Base-by-base conservation (phyloP, 1,140 invertebrate genomes). In the Rhagoletis zephyria region DNA sequence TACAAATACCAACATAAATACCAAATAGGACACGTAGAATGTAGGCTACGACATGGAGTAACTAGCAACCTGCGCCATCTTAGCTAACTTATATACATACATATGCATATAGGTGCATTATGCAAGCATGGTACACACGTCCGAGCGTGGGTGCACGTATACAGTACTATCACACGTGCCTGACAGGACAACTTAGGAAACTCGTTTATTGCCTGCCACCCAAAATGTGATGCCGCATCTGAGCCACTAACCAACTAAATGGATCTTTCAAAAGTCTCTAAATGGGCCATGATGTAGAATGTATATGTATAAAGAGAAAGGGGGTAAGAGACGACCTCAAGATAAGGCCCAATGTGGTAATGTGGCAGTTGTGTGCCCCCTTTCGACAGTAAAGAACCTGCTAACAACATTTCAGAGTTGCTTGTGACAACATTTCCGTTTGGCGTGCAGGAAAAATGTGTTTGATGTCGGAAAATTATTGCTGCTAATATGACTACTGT, bases 171-270 rank as follows among this genome's bases (percentile, higher is more conserved):
- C n/a, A 64, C 63, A 64, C 63, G 63, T 64, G 63, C n/a, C 64
- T 3, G 30, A 67, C 19, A 42, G 30, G 64, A 67, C 40, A 67
- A 30, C 64, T 67, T 42, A 67, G 40, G 19, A 30, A 67, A 67
- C 64, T 67, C 64, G 30, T 67, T 67, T 40, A 67, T 67, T 67
- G 64, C 64, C 9, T 67, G 64, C 64, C 64, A 67, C 12, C 64
- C 64, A 10, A 67, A 67, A 67, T 30, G 9, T 40, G 64, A 42
- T 67, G 64, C 64, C 4, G 19, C 64, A 67, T 67, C 30, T 67
- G 64, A 40, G 64, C 64, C 64, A 67, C 64, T 67, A 67, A 67
- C 64, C 64, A 40, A 67, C 64, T 67, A 67, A 67, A 19, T 67
- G 64, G 64, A 30, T 30, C 64, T 12, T 19, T 67, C 19, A 42